Percentiles rank a stretch among this genome's conserved stretches.
Conservation (phyloP, 2,797 vertebrate species). For the Alosa sapidissima region DNA sequence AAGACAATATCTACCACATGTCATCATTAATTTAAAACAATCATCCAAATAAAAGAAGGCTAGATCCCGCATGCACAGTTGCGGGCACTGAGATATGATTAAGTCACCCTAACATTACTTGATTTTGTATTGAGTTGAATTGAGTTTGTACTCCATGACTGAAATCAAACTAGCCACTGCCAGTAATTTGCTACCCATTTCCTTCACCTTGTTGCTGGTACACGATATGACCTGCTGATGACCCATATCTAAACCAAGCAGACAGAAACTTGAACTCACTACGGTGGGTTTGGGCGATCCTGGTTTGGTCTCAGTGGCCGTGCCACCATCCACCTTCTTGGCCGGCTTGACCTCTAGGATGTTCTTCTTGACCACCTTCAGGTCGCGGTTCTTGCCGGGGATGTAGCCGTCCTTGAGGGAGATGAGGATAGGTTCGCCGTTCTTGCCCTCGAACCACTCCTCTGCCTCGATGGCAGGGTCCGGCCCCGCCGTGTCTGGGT, state of each 20-base stretch:
- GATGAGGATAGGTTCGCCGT: conserved; percentile 89
- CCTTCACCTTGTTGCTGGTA: background rate
- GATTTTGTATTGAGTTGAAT: too few relatives aligned
- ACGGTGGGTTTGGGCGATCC: conserved; percentile 71
- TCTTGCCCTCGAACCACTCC: conserved; percentile 95
- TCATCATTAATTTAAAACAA: background rate
- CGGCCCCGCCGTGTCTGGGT: conserved; percentile 92
- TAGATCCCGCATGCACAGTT: background rate
- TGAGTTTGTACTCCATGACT: background rate
- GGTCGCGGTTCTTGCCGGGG: conserved; percentile 90
- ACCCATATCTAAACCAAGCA: background rate
- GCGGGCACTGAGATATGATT: background rate
- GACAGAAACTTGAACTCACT: conserved; percentile 66
- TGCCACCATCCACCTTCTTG: conserved; percentile 78
- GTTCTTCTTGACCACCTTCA: conserved; percentile 94
- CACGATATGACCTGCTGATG: background rate
- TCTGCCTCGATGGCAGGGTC: conserved; percentile 92
- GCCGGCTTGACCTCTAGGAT: conserved; percentile 88
- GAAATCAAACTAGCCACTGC: background rate
- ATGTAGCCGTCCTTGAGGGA: conserved; percentile 94
- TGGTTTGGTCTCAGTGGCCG: conserved; percentile 77
- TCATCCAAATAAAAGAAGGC: background rate
- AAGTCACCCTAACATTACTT: background rate
- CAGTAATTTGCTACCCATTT: too few relatives aligned
- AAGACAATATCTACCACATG: too few relatives aligned